Conservation (phyloP, 2,888 invertebrate genomes). For the Arrhopalites spinosus region DNA sequence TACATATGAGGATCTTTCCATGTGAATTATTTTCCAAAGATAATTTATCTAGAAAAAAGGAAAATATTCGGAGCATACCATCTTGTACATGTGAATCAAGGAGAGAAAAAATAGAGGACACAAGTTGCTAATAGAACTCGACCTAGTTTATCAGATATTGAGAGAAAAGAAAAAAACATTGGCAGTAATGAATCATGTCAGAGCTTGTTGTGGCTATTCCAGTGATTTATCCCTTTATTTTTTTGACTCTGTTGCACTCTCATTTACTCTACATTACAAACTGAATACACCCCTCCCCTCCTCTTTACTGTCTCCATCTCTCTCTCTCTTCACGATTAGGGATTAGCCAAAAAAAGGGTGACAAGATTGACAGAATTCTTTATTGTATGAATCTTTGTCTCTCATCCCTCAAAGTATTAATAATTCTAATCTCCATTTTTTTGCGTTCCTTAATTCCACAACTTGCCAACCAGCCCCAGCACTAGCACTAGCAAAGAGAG, state of each 20-base stretch:
- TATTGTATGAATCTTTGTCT: too few species aligned
- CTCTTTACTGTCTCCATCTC: conserved; percentile 16
- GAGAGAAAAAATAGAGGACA: neutral
- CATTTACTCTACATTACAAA: neutral
- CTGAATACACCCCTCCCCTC: neutral
- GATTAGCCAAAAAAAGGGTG: neutral
- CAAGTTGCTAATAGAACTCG: conserved; percentile 12
- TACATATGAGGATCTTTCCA: too few species aligned
- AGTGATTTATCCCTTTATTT: conserved; percentile 45
- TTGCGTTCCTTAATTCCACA: too few species aligned
- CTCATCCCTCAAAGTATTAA: too few species aligned
- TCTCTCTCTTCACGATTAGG: conserved; percentile 21
- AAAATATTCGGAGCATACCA: neutral
- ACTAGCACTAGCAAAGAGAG: too few species aligned
- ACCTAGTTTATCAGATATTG: conserved; percentile 33
- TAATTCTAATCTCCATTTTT: too few species aligned
- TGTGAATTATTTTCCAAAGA: too few species aligned
- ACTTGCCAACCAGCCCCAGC: too few species aligned
- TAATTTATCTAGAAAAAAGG: too few species aligned
- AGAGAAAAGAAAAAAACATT: conserved; percentile 42
- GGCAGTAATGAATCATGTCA: conserved; percentile 49
- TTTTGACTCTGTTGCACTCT: neutral
- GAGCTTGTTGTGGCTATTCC: conserved; percentile 44
- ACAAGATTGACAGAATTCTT: too few species aligned
- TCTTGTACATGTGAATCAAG: neutral